Percentiles rank a stretch among this genome's conserved stretches.
These are phyloP conservation scores for Falco columbarius DNA, from an alignment of 2,797 vertebrate genomes.

Conservation along the genomic window DNA sequence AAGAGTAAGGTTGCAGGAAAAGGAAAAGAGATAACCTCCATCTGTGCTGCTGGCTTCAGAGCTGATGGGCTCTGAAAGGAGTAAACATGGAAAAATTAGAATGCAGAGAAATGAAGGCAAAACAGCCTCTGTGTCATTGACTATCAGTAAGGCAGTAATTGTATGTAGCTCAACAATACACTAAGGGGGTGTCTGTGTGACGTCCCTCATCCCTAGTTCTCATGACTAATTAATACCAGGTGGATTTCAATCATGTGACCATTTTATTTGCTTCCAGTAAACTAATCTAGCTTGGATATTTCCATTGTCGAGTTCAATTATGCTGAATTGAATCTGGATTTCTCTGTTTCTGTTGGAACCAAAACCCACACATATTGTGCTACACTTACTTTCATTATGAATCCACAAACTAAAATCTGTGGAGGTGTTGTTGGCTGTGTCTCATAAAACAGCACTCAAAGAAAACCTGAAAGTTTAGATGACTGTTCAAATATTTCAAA, in stretches of 20 bases:
- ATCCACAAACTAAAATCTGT: not conserved
- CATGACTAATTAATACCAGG: not conserved
- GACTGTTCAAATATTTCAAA: not conserved
- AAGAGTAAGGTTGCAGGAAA: not conserved
- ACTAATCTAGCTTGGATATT: not conserved
- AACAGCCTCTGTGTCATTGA: not conserved
- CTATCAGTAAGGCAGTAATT: not conserved
- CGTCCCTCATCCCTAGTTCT: not conserved
- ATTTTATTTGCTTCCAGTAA: not conserved
- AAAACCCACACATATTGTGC: rapidly evolving
- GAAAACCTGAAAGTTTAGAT: not conserved
- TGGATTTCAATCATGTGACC: not conserved
- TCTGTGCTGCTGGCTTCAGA: not conserved
- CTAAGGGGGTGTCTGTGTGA: not conserved
- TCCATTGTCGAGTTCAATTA: not conserved
- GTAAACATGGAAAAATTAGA: not conserved
- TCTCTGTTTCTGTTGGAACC: not conserved
- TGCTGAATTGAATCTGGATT: not conserved
- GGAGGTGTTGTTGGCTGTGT: not conserved
- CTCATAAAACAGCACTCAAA: not conserved
- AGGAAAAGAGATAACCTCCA: not conserved
- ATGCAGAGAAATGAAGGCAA: not conserved
- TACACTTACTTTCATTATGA: not conserved
- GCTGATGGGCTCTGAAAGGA: not conserved
- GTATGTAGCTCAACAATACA: not conserved